A percentile compares a stretch with the other conserved stretches of the same genome.
These are phyloP conservation scores for Helleia helle DNA, from an alignment of 2,888 invertebrate species.

Conservation along the genomic window DNA sequence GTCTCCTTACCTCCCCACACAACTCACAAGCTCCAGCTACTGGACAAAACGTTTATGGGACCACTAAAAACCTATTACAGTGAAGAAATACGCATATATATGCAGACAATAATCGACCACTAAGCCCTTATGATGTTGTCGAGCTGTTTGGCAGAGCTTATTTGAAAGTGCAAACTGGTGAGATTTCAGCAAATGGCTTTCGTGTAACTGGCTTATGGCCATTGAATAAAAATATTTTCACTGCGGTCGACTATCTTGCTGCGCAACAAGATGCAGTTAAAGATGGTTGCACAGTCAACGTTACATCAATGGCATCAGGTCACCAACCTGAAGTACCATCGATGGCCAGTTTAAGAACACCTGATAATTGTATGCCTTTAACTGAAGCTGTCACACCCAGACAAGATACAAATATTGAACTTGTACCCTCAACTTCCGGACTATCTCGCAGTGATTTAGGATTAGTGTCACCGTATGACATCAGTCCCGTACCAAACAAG, in stretches of 20 bases:
- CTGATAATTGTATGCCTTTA: background rate
- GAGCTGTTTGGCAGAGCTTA: slow-evolving; percentile 26
- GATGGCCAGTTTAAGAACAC: background rate
- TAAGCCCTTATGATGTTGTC: slow-evolving; percentile 24
- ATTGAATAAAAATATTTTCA: slow-evolving; percentile 19
- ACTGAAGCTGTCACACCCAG: too few species aligned
- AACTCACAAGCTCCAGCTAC: slow-evolving; percentile 33
- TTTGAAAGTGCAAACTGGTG: slow-evolving; percentile 22
- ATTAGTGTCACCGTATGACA: slow-evolving; percentile 16
- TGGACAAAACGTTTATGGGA: slow-evolving; percentile 34
- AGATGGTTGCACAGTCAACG: slow-evolving; percentile 17
- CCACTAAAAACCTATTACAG: slow-evolving; percentile 32
- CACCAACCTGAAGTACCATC: slow-evolving; percentile 4
- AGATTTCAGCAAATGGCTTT: slow-evolving; percentile 21
- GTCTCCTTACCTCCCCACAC: slow-evolving; percentile 32
- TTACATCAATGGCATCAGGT: too few species aligned
- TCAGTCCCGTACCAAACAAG: slow-evolving; percentile 16
- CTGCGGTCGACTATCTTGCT: slow-evolving; percentile 16
- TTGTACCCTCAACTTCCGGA: slow-evolving; percentile 13
- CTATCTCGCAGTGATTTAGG: slow-evolving; percentile 14
- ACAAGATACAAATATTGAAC: slow-evolving; percentile 11
- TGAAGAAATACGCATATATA: slow-evolving; percentile 13
- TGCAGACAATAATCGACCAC: slow-evolving; percentile 20
- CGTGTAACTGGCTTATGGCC: slow-evolving; percentile 18
- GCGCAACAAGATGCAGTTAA: slow-evolving; percentile 19